These are phyloP conservation scores for Drosophila macrospina DNA, from an alignment of 2,888 invertebrate genomes.

Conservation along the genomic window DNA sequence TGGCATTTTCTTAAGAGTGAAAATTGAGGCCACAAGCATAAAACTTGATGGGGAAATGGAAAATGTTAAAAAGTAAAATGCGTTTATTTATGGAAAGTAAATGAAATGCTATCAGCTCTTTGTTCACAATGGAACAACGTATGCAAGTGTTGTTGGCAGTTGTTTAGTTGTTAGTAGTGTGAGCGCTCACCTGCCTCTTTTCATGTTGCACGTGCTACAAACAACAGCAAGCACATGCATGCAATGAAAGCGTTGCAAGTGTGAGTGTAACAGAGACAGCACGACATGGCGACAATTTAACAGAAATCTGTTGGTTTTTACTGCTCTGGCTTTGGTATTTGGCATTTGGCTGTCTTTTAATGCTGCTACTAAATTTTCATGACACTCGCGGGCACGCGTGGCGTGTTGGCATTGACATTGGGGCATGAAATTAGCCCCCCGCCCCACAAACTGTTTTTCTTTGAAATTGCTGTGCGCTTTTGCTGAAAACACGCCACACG, in stretches of 20 bases:
- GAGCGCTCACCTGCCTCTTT: slow-evolving; percentile 17
- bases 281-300: slow-evolving; percentile 5
- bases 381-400: slow-evolving; percentile 39
- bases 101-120: not conserved
- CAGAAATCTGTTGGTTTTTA: slow-evolving; percentile 13
- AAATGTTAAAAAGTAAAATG: slow-evolving; percentile 15
- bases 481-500: slow-evolving; percentile 38
- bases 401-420: slow-evolving; percentile 59
- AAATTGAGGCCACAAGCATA: slow-evolving; percentile 20
- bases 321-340: not conserved
- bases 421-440: slow-evolving; percentile 12
- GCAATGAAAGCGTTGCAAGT: not conserved
- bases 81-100: slow-evolving; percentile 20
- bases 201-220: slow-evolving; percentile 28
- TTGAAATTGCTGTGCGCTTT: slow-evolving; percentile 10
- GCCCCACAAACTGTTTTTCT: not conserved
- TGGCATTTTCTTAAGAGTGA: not conserved
- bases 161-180: not conserved
- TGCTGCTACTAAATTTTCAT: slow-evolving; percentile 36
- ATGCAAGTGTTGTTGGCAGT: not conserved
- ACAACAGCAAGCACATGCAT: slow-evolving; percentile 1
- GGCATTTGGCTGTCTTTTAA: slow-evolving; percentile 16
- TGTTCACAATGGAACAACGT: not conserved
- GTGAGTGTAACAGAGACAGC: not conserved
- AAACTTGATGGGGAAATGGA: slow-evolving; percentile 9